Percentiles rank a stretch among this genome's conserved stretches.
These are phyloP conservation scores for Clarias magur DNA, from an alignment of 2,113 vertebrate genomes.

Conservation along the genomic window DNA sequence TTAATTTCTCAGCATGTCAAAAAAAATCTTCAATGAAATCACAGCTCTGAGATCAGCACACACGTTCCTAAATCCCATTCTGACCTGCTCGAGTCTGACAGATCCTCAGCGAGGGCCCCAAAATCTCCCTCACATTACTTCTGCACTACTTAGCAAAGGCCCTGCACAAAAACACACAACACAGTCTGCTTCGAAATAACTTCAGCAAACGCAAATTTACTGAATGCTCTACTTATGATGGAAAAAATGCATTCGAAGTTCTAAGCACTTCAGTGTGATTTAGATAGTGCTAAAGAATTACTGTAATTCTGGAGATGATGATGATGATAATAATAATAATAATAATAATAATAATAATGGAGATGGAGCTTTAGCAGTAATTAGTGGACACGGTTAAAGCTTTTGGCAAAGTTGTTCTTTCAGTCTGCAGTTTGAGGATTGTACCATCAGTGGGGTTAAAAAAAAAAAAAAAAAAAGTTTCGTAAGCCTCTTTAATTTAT, in stretches of 20 bases:
- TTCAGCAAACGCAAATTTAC: not conserved
- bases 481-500: not conserved
- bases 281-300: not conserved
- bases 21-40: not conserved
- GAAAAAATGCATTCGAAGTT: not conserved
- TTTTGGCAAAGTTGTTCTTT: not conserved
- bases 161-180: not conserved
- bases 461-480: not conserved
- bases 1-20: not conserved
- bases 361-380: not conserved
- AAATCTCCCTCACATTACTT: not conserved
- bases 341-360: not conserved
- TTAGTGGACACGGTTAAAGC: not conserved
- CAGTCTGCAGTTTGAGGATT: not conserved
- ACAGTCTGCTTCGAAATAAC: not conserved
- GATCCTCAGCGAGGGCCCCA: not conserved
- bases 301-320: not conserved
- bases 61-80: not conserved
- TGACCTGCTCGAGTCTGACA: too few relatives aligned
- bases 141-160: not conserved
- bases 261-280: not conserved
- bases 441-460: not conserved
- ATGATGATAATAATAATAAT: too few relatives aligned
- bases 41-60: not conserved
- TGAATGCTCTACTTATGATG: not conserved